phyloP scores from a whole-genome alignment of 2,113 vertebrate genomes.

The Aptenodytes forsteri region DNA sequence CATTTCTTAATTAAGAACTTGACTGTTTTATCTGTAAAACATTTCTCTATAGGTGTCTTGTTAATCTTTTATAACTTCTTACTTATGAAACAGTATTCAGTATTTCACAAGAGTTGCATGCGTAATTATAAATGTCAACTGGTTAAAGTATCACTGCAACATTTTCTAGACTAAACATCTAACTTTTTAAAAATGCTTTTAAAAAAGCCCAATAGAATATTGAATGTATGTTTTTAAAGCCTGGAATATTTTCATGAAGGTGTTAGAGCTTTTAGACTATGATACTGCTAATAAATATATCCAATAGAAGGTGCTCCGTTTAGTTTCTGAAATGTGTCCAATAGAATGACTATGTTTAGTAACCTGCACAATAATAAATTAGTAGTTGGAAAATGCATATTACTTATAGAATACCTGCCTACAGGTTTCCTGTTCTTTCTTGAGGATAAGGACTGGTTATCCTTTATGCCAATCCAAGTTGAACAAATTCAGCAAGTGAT shows the following conservation, averaged over 20 bases:
- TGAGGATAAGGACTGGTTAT: not conserved
- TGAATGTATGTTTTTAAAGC: not conserved
- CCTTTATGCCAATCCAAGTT: not conserved
- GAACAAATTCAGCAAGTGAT: not conserved
- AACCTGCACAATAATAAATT: not conserved
- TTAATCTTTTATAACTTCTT: not conserved
- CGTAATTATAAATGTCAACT: not conserved
- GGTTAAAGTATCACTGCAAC: not conserved
- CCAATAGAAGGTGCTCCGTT: not conserved
- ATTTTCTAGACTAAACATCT: not conserved
- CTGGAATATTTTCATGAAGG: not conserved
- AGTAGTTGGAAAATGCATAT: not conserved
- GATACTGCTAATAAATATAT: not conserved
- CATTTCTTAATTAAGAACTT: not conserved
- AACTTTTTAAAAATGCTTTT: not conserved
- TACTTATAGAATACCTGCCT: not conserved
- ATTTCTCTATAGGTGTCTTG: not conserved
- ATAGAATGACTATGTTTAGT: not conserved
- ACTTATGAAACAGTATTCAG: not conserved
- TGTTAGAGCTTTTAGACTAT: not conserved
- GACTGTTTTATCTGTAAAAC: not conserved
- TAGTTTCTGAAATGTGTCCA: not conserved
- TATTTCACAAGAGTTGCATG: not conserved
- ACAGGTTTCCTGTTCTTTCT: not conserved
- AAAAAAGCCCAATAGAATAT: not conserved